Evolutionary conservation across 2,888 invertebrate genomes (phyloP).

Genomic region (Anaspis maculata): DNA sequence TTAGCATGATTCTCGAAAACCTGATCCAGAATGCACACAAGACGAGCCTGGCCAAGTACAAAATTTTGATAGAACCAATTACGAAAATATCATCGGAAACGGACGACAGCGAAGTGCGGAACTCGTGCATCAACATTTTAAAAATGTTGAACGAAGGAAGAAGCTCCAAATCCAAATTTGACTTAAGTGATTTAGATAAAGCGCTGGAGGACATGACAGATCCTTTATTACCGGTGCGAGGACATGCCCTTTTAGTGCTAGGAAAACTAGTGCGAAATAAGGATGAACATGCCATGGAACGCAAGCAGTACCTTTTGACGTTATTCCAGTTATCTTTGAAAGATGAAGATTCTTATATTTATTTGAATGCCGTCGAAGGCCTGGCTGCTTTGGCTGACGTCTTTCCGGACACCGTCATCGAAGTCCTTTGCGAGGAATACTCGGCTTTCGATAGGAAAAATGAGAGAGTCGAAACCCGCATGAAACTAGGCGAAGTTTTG

Average conservation of each 20-base stretch:
- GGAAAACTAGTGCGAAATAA: slow-evolving; percentile 60
- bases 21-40: slow-evolving; percentile 31
- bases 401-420: slow-evolving; percentile 61
- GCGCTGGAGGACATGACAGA: slow-evolving; percentile 63
- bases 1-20: slow-evolving; percentile 34
- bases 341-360: slow-evolving; percentile 74
- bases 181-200: slow-evolving; percentile 46
- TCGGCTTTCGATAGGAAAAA: slow-evolving; percentile 29
- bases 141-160: slow-evolving; percentile 9
- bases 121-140: slow-evolving; percentile 24
- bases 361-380: slow-evolving; percentile 69
- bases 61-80: slow-evolving; percentile 30
- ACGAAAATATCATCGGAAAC: slow-evolving; percentile 23
- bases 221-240: slow-evolving; percentile 67
- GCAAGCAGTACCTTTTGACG: slow-evolving; percentile 58
- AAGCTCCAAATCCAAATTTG: slow-evolving; percentile 15
- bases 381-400: slow-evolving; percentile 58
- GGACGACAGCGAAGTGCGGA: slow-evolving; percentile 27
- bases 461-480: slow-evolving; percentile 50
- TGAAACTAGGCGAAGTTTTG: slow-evolving; percentile 76
- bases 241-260: slow-evolving; percentile 68
- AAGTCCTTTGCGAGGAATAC: slow-evolving; percentile 61
- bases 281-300: slow-evolving; percentile 55
- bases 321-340: slow-evolving; percentile 63
- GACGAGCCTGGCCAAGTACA: slow-evolving; percentile 30